These are phyloP conservation scores for Pluvianellus socialis DNA, from an alignment of 2,113 vertebrate genomes.

Conservation along the genomic window DNA sequence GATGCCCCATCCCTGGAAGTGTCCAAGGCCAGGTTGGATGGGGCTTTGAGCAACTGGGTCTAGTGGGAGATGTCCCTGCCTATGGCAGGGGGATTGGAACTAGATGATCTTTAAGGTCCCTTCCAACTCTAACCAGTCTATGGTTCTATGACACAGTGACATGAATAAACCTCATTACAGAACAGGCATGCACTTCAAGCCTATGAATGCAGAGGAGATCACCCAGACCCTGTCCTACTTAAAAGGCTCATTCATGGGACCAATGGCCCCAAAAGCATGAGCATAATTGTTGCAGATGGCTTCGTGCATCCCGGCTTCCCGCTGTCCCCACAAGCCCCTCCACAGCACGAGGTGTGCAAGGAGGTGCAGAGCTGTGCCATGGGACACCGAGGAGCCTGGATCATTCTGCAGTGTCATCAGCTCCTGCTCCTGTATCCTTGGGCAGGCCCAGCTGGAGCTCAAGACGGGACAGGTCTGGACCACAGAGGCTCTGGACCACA, in stretches of 20 bases:
- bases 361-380: fast-evolving
- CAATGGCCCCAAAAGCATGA: fast-evolving
- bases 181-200: not conserved
- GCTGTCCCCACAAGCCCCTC: not conserved
- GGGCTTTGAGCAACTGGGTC: not conserved
- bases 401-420: not conserved
- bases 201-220: not conserved
- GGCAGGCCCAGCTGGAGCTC: not conserved
- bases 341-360: fast-evolving
- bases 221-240: not conserved
- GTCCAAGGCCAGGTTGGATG: not conserved
- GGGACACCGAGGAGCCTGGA: not conserved
- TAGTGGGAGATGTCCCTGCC: not conserved
- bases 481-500: not conserved
- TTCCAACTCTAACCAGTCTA: not conserved
- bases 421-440: not conserved
- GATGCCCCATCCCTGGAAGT: not conserved
- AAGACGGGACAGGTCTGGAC: not conserved
- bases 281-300: not conserved
- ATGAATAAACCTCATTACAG: not conserved
- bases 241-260: not conserved
- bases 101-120: not conserved
- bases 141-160: not conserved
- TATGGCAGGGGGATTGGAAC: not conserved
- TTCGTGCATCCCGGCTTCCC: not conserved